A percentile compares a stretch with the other conserved stretches of the same genome.
These are phyloP conservation scores for Psilanteris sp. DNA, from an alignment of 1,140 invertebrate genomes.

Conservation along the genomic window DNA sequence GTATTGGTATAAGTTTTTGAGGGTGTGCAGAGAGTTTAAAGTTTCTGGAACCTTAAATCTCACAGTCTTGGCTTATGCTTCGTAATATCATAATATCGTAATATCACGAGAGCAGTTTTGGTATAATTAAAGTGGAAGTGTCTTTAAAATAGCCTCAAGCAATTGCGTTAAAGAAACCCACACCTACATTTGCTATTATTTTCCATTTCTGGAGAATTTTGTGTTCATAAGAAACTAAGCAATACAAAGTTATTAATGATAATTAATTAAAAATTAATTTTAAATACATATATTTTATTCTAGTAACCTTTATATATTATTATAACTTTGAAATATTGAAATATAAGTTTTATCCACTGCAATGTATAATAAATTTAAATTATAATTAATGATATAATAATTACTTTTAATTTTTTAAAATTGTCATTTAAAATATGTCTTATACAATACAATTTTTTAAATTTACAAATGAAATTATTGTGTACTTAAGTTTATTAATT, in stretches of 20 bases:
- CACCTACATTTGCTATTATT: constrained; percentile 58
- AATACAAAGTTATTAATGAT: constrained; percentile 12
- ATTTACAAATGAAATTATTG: too few species aligned
- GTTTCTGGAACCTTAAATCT: constrained; percentile 72
- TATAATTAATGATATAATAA: too few species aligned
- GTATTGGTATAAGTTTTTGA: constrained; percentile 63
- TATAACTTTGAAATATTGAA: too few species aligned
- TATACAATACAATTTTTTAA: too few species aligned
- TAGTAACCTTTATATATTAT: too few species aligned
- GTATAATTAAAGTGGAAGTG: constrained; percentile 77
- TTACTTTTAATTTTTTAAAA: too few species aligned
- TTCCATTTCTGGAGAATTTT: constrained; percentile 36
- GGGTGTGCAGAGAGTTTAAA: constrained; percentile 65
- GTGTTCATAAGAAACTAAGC: constrained; percentile 14
- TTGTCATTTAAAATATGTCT: too few species aligned
- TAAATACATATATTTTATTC: too few species aligned
- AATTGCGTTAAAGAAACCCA: constrained; percentile 67
- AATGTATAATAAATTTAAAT: too few species aligned
- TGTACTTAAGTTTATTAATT: too few species aligned
- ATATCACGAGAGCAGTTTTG: constrained; percentile 72
- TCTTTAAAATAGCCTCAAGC: constrained; percentile 76
- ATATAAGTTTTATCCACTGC: too few species aligned
- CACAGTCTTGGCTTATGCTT: constrained; percentile 68
- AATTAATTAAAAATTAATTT: constrained; percentile 36
- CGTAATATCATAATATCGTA: constrained; percentile 77